Evolutionary conservation across 2,797 vertebrate species (phyloP), one percentile per base, ranked within the genome.

Genomic region (Etheostoma perlongum): DNA sequence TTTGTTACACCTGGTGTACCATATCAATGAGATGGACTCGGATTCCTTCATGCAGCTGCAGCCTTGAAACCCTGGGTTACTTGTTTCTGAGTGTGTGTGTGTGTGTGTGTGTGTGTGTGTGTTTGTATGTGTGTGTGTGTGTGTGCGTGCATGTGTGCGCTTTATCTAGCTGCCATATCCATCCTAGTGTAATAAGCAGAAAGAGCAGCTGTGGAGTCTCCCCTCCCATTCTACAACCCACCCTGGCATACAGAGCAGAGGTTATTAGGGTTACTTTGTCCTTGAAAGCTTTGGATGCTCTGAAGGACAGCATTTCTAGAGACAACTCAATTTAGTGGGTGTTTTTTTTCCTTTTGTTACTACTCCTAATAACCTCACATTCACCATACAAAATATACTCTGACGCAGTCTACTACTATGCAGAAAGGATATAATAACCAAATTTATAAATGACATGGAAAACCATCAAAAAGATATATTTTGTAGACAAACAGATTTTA

Each of bases 211-310:
- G 90, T 77, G 76, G 70, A 53, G 76, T 76, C 71, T 85, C 42
- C 66, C 42, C 54, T 57, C 47, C 62, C 77, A 81, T 66, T 74
- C 54, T 36, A 64, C 82, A 78, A 84, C 85, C 83, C 82, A 86
- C 81, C 64, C 69, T 74, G 72, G 66, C 78, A 78, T 69, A 54
- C 67, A 76, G 72, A 80, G 82, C 74, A 79, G 83, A 89, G 88
- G 85, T 89, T 76, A 71, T 61, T 59, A 23, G 85, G 88, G 91
- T 94, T 88, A 85, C 72, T 83, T 78, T 89, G 92, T 94, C 93
- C 94, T 95, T 94, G 92, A 93, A 87, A 79, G 78, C 80, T 84
- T 84, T 78, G 87, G 85, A 87, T 88, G 80, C 87, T 54, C 83
- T 76, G 80, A 95, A 94, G 84, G 86, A 91, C 87, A 74, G 33